Conservation (phyloP, 2,113 vertebrate genomes). For the Barnardius zonarius region DNA sequence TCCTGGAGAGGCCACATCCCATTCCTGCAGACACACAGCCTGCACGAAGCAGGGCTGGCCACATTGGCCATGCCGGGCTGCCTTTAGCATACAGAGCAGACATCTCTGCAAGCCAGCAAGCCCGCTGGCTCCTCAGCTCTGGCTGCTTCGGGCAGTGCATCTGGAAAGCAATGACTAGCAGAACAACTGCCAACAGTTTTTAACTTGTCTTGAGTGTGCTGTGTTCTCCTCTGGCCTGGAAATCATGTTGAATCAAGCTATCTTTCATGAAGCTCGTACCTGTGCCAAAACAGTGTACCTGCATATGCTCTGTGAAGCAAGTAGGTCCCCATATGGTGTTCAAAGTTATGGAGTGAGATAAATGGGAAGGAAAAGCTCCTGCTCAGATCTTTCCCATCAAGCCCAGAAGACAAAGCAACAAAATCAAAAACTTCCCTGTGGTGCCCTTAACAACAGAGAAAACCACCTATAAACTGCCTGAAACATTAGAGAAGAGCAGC, state of each 20-base stretch:
- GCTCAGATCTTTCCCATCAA: background rate
- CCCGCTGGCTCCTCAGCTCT: fast-evolving
- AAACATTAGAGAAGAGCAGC: background rate
- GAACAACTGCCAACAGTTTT: background rate
- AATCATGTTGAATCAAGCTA: background rate
- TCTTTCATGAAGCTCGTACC: background rate
- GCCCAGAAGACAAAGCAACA: background rate
- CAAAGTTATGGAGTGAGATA: background rate
- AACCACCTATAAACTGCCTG: background rate
- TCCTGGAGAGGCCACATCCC: background rate
- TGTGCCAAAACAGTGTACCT: background rate
- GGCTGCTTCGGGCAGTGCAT: fast-evolving
- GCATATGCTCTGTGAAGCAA: background rate
- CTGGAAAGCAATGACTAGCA: background rate
- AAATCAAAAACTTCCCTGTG: background rate
- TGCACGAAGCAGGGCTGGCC: fast-evolving
- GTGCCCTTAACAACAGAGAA: background rate
- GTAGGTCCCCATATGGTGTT: background rate
- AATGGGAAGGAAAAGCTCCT: background rate
- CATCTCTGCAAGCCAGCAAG: fast-evolving
- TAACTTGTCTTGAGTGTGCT: background rate
- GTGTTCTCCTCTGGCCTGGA: background rate
- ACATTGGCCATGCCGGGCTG: fast-evolving
- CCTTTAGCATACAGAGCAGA: fast-evolving
- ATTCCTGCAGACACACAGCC: fast-evolving